Evolutionary conservation across 1,140 invertebrate genomes (phyloP), one percentile per base, ranked within the genome.

Genomic region (Leptopilina boulardi): DNA sequence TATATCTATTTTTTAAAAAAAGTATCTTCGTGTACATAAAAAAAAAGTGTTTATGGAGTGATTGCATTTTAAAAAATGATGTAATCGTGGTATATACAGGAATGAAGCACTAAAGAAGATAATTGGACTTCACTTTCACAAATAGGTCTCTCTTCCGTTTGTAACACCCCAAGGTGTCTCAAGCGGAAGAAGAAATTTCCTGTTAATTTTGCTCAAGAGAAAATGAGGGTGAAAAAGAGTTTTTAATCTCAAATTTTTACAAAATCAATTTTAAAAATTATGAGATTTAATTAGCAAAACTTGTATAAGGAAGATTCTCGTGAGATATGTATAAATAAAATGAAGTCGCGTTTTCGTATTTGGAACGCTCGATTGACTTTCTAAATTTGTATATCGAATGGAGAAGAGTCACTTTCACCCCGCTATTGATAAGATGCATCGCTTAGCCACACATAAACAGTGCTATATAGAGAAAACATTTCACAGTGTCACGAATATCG

Each of bases 371-470:
- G 70, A 80, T 79, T 77, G 82, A 82, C 86, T 88, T 88, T 88
- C 87, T 88, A 88, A 88, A 87, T 86, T 88, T 82, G 85, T 87
- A n/a, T n/a, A 88, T 86, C 83, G 83, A 85, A 83, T 51, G 74
- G 70, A 79, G 76, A 72, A 74, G 76, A 81, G 78, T 87, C 84
- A 86, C 86, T 87, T 88, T 88, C 86, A 86, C 86, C 80, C 73
- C 47, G 42, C 70, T 82, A 85, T 85, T 82, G 81, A 86, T 87
- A 85, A 86, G 78, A 77, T 77, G 42, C 77, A 79, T 78, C 77
- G 30, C 38, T 4, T 66, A 66, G 4, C 2, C 59, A 66, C 26
- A 66, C 26, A 34, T 21, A n/a, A n/a, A n/a, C n/a, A n/a, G n/a
- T n/a, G n/a, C n/a, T n/a, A 59, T 21, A 59, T 23, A n/a, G 78